Percentiles rank a stretch among this genome's conserved stretches.
Conservation (phyloP, 92 coral and sea anemone genomes). For the Plumapathes pennacea region DNA sequence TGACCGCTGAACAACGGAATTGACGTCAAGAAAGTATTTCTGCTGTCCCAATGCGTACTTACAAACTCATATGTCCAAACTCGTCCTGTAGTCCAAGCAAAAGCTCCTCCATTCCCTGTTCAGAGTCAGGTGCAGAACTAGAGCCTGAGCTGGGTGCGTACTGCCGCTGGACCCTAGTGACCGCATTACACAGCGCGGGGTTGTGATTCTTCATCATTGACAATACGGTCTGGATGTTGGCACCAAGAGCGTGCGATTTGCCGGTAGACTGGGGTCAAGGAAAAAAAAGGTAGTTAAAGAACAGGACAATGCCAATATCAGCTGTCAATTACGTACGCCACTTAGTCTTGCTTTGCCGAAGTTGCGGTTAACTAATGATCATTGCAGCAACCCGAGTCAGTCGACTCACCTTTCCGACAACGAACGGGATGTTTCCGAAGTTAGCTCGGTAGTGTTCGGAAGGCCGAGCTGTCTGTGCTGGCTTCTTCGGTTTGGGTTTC, state of each 20-base stretch:
- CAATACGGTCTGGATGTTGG: constrained; percentile 90
- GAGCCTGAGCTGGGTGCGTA: constrained; percentile 60
- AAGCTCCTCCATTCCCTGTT: constrained; percentile 74
- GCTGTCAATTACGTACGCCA: background rate
- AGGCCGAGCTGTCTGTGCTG: constrained; percentile 48
- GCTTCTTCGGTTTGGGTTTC: constrained; percentile 50
- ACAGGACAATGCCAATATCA: background rate
- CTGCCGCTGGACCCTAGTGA: constrained; percentile 63
- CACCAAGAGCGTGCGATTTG: constrained; percentile 90
- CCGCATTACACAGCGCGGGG: constrained; percentile 89
- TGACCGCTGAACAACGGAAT: too few relatives aligned
- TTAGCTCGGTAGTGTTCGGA: constrained; percentile 83
- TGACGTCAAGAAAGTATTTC: background rate
- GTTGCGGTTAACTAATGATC: background rate
- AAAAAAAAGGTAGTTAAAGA: background rate
- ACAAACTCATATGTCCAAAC: constrained; percentile 98
- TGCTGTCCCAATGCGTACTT: constrained; percentile 12
- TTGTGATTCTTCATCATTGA: constrained; percentile 89
- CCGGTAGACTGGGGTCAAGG: constrained; percentile 84
- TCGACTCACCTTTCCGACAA: constrained; percentile 82
- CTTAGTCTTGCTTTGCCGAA: background rate
- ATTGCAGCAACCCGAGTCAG: background rate
- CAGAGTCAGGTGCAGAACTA: constrained; percentile 73
- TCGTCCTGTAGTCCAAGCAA: constrained; percentile 88
- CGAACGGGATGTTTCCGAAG: constrained; percentile 92